phyloP scores from a whole-genome alignment of 2,888 invertebrate species.

The Campopleginae sp. region DNA sequence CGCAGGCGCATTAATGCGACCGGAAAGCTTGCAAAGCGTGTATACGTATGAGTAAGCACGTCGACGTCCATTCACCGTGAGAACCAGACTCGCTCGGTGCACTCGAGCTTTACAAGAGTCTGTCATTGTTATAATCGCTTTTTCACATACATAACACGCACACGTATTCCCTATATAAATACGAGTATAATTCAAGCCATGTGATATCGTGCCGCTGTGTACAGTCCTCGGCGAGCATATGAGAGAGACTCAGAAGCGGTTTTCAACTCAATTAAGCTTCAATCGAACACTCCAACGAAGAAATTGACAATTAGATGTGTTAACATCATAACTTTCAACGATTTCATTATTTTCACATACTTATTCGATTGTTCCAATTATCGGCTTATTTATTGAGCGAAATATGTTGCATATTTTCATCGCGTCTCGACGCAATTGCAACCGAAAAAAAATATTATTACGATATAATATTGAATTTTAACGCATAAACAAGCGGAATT shows the following conservation, averaged over 20 bases:
- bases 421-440: too few relatives aligned
- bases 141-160: constrained; percentile 10
- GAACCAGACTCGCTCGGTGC: constrained; percentile 36
- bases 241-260: constrained; percentile 31
- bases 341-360: constrained; percentile 2
- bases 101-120: constrained; percentile 45
- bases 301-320: constrained; percentile 39
- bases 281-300: constrained; percentile 34
- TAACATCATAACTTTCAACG: constrained; percentile 29
- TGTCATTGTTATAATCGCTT: constrained; percentile 53
- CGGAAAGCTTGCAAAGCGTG: constrained; percentile 34
- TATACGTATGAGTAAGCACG: constrained; percentile 33
- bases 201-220: constrained; percentile 19
- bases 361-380: background rate
- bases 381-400: background rate
- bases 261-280: constrained; percentile 52
- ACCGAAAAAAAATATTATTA: background rate
- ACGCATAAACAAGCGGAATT: background rate
- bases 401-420: background rate
- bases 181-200: constrained; percentile 1
- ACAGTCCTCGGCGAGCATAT: constrained; percentile 15
- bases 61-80: constrained; percentile 47
- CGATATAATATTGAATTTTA: background rate
- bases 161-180: constrained; percentile 21
- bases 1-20: constrained; percentile 24